A percentile compares a stretch with the other conserved stretches of the same genome.
Conservation (phyloP, 2,888 invertebrate genomes). For the Watsonalla binaria region DNA sequence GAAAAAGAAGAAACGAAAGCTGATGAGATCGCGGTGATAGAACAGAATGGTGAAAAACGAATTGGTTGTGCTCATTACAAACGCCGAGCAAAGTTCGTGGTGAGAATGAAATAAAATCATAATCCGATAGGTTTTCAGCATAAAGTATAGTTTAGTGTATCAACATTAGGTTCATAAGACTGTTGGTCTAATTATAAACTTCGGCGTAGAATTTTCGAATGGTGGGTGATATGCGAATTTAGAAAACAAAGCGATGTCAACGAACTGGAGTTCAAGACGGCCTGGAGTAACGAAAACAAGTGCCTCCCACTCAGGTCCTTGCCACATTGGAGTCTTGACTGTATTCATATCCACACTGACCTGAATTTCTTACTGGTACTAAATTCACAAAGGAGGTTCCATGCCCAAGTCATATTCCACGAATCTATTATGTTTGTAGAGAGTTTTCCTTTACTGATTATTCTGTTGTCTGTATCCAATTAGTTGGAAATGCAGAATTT, state of each 20-base stretch:
- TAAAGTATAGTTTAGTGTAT: slow-evolving; percentile 4
- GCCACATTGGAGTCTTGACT: no score
- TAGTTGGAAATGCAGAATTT: no score
- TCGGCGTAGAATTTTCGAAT: slow-evolving; percentile 38
- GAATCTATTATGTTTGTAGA: no score
- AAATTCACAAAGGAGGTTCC: no score
- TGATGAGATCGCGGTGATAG: slow-evolving; percentile 30
- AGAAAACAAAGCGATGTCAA: slow-evolving; percentile 57
- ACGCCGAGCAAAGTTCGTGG: slow-evolving; percentile 91
- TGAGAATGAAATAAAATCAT: slow-evolving; percentile 62
- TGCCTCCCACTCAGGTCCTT: no score
- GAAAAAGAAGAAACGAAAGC: slow-evolving; percentile 39
- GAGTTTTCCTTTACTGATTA: no score
- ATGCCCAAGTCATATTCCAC: no score
- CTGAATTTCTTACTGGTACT: no score
- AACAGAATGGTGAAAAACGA: slow-evolving; percentile 60
- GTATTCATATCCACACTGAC: no score
- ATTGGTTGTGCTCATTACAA: slow-evolving; percentile 91
- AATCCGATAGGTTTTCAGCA: slow-evolving; percentile 6
- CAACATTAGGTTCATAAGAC: slow-evolving; percentile 31
- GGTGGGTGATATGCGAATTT: slow-evolving; percentile 35
- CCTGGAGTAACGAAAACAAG: no score
- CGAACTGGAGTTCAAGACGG: slow-evolving; percentile 27
- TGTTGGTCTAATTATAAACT: slow-evolving; percentile 50
- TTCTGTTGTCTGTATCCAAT: no score